Evolutionary conservation across 2,113 vertebrate genomes (phyloP), one percentile per base, ranked within the genome.

Genomic region (Setophaga petechia): DNA sequence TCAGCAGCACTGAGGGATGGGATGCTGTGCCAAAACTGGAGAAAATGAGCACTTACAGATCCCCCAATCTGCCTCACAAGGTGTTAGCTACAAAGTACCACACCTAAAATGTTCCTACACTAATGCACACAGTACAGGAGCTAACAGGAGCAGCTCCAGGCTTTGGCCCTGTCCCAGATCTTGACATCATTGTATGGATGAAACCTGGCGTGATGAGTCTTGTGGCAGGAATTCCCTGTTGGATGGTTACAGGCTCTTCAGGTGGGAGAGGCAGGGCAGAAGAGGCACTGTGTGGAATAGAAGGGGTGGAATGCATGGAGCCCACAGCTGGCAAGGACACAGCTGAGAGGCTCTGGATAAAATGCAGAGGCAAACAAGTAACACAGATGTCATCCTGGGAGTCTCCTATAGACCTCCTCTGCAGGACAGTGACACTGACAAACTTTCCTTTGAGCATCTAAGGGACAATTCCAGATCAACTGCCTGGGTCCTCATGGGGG

Each of bases 331-430:
- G 31, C 21, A 77, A 59, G 39, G 44, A 6, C 54, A 52, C 22
- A 28, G 54, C 2, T 37, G 37, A 28, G 54, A 61, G 27, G 18
- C 63, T 61, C 12, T 37, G 37, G 37, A 44, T 23, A 44, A 77
- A 61, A 68, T 5, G 3, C 1, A 52, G 27, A 23, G 18, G 18
- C 33, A 52, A 87, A 69, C 7, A 23, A 59, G 27, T 22, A 22
- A 23, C 33, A 33, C 1, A 1, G 55, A 61, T 86, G 37, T 46
- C 73, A 77, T 46, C 0, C 0, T 39, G 55, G 54, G 22, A 54
- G 33, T 37, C 46, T 61, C 2, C 18, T 33, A 10, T 1, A 33
- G 17, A 27, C 37, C 54, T 44, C 37, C 62, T 52, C 1, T 33
- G 63, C 46, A 37, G 22, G 63, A 68, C 54, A 86, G 52, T 37